These are phyloP conservation scores for Vanessa cardui DNA, from an alignment of 2,888 invertebrate genomes.

Conservation along the genomic window DNA sequence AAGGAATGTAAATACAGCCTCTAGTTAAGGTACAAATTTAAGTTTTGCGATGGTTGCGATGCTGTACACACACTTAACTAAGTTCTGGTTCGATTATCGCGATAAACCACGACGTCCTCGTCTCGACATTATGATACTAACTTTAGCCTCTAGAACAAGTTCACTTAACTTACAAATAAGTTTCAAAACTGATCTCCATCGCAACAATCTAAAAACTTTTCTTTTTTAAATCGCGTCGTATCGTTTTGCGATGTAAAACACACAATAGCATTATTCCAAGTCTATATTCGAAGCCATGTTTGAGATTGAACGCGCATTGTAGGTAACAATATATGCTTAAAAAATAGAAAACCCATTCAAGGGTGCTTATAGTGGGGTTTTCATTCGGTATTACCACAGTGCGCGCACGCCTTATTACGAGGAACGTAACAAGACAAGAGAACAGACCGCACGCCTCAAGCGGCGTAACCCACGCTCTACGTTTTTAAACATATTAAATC, in stretches of 20 bases:
- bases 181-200: neutral
- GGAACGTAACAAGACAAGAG: no score
- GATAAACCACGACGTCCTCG: neutral
- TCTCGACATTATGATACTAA: neutral
- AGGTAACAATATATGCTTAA: conserved; percentile 11
- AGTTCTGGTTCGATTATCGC: neutral
- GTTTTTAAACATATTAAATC: conserved; percentile 58
- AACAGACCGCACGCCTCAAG: conserved; percentile 76
- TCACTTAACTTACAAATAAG: neutral
- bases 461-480: conserved; percentile 56
- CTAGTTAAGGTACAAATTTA: conserved; percentile 39
- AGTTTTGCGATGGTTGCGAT: conserved; percentile 32
- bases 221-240: conserved; percentile 18
- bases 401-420: conserved; percentile 31
- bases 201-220: conserved; percentile 31
- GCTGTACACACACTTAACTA: neutral
- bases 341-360: conserved; percentile 13
- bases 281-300: conserved; percentile 29
- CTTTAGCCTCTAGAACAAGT: neutral
- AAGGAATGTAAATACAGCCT: conserved; percentile 68
- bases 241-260: conserved; percentile 29
- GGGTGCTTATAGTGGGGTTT: conserved; percentile 26
- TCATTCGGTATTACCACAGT: conserved; percentile 21
- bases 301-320: conserved; percentile 20
- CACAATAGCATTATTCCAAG: conserved; percentile 37